Evolutionary conservation across 2,797 vertebrate species (phyloP), one percentile per base, ranked within the genome.

Genomic region (Halcyon badia): DNA sequence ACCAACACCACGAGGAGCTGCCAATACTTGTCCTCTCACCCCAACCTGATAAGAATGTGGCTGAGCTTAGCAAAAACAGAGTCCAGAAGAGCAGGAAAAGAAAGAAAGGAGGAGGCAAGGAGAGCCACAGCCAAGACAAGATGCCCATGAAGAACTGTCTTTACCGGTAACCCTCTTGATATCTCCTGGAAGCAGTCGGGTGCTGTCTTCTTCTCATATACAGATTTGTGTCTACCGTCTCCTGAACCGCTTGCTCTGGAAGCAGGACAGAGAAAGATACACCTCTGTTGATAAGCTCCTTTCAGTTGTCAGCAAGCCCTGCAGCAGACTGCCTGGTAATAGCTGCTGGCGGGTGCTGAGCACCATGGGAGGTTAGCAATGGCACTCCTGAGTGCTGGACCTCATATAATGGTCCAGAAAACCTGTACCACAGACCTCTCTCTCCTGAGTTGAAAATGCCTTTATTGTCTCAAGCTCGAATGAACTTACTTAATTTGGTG

Each of bases 191-290:
- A 28, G 46, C 60, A 41, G 91, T 10, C 8, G 48, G 90, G 22
- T 7, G 70, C 76, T 94, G 87, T 42, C 69, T 52, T 66, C 95
- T 93, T 46, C 96, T 96, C 60, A 66, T 33, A 42, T 66, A 69
- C 33, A 90, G 78, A 26, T 96, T 96, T 41, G 77, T 83, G 57
- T 92, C 95, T 52, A 41, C 85, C 5, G 91, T 70, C 83, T 97
- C 96, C 93, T 97, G 94, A 83, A 95, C 95, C 1, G 78, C 97
- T 97, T 95, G 93, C 48, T 97, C 96, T 97, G 76, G 51, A 86
- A 86, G 72, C 87, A 62, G 62, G 70, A 94, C 58, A 80, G 70
- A 85, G 60, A 78, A 51, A 72, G 72, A 70, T 24, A 31, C 0
- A 51, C 12, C 64, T 83, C 70, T 71, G 83, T 62, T 33, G 84